Evolutionary conservation across 23 tunicate genomes (phyloP), one percentile per base, ranked within the genome.

Genomic region (Oikopleura dioica): DNA sequence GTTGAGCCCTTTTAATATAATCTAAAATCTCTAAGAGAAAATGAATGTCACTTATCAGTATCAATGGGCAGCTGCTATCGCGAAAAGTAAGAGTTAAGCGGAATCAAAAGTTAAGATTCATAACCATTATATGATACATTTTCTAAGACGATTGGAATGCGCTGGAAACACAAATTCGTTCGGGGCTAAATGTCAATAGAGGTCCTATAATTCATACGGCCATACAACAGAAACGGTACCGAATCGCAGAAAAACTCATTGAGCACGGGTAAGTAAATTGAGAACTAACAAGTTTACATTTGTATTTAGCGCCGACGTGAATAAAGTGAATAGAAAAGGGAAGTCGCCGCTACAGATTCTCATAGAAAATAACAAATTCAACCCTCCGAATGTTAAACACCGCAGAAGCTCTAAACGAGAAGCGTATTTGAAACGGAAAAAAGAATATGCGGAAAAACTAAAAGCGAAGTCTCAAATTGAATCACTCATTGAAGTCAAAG

Each of bases 141-240:
- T 63, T 23, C 16, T 44, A 9, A 63, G 72, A 63, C 33, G 72
- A 63, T 28, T 63, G 72, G 72, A 24, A 31, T 12, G 29, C 72
- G 33, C 16, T 63, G 16, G 72, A 63, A 28, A 23, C 2, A 2
- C 72, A 63, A 28, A 63, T 63, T 63, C 30, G 33, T 2, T 2
- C 16, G 4, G 72, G 72, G 5, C 72, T 63, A 23, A 63, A 63
- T 63, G 72, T 63, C 32, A 63, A 63, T 63, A 24, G 72, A 63
- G 72, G 72, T 4, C 72, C 72, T 2, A 63, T 63, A 16, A 12
- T 63, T 2, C 72, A 63, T 63, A 63, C 72, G 4, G 72, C 72
- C 29, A 63, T 63, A 2, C 72, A 63, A 28, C 72, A 63, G 33
- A 63, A 63, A 63, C 29, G 72, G 26, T 63, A 12, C 26, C 26